Conservation (phyloP, 2,888 invertebrate genomes). For the Sarcophaga variegata region DNA sequence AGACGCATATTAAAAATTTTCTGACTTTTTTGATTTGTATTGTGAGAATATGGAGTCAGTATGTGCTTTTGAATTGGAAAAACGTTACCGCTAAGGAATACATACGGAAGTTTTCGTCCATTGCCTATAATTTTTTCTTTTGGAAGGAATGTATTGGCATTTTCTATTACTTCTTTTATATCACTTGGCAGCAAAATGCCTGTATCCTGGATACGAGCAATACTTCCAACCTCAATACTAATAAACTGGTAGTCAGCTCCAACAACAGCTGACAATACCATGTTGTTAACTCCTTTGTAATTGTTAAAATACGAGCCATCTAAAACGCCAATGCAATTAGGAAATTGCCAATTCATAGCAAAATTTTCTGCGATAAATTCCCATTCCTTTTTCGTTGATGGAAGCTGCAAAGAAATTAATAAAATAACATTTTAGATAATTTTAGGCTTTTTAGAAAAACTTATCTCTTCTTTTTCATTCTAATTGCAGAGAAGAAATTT, state of each 20-base stretch:
- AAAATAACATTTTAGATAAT: too few species aligned
- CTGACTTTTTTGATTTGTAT: conserved; percentile 5
- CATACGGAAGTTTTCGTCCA: conserved; percentile 57
- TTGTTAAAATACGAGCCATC: conserved; percentile 56
- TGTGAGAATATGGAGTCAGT: conserved; percentile 3
- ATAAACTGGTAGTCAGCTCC: conserved; percentile 53
- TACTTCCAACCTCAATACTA: conserved; percentile 57
- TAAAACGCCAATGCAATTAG: conserved; percentile 17
- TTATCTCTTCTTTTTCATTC: neutral
- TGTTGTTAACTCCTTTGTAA: conserved; percentile 57
- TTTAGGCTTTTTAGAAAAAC: neutral
- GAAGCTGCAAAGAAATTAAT: neutral
- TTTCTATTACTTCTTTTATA: conserved; percentile 24
- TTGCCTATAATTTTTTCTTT: conserved; percentile 45
- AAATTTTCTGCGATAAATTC: conserved; percentile 21
- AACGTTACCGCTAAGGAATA: conserved; percentile 60
- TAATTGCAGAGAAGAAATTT: neutral
- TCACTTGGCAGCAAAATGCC: conserved; percentile 46
- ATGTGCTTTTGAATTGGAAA: conserved; percentile 58
- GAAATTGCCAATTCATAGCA: conserved; percentile 51
- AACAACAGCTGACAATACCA: conserved; percentile 50
- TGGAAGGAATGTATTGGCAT: conserved; percentile 26
- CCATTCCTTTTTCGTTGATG: conserved; percentile 14
- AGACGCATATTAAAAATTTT: conserved; percentile 35
- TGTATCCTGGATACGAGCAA: conserved; percentile 41